A percentile compares a stretch with the other conserved stretches of the same genome.
Conservation (phyloP, 2,113 vertebrate species). For the Perca fluviatilis region DNA sequence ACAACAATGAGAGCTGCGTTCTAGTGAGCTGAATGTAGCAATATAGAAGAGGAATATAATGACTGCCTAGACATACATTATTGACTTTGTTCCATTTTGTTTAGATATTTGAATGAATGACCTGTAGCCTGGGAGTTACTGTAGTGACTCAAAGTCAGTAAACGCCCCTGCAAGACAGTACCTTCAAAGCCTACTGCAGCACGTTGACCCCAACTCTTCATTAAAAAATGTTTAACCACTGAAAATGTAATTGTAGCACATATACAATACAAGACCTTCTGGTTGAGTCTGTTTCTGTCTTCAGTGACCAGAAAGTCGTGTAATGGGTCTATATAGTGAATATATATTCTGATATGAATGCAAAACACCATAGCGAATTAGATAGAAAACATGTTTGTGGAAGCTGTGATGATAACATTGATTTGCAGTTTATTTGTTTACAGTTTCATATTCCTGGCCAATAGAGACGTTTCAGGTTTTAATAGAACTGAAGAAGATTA, state of each 20-base stretch:
- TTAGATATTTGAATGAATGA: conserved; percentile 48
- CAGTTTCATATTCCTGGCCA: background rate
- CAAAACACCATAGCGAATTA: background rate
- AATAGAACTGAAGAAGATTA: background rate
- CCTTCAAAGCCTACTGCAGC: background rate
- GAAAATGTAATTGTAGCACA: background rate
- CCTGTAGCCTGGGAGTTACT: background rate
- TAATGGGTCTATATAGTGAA: background rate
- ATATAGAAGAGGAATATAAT: conserved; percentile 50
- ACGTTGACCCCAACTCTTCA: background rate
- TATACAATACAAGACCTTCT: background rate
- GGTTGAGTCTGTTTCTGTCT: background rate
- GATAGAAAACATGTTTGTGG: background rate
- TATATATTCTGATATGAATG: background rate
- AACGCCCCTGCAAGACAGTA: background rate
- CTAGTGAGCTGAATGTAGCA: conserved; percentile 27
- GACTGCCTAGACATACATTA: conserved; percentile 15
- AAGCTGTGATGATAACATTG: background rate
- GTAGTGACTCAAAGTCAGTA: background rate
- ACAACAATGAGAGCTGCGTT: conserved; percentile 53
- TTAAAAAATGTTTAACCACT: background rate
- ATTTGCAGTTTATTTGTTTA: background rate
- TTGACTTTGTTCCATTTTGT: conserved; percentile 28
- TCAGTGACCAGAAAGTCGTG: background rate
- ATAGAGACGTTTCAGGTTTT: background rate